Evolutionary conservation across 2,113 vertebrate species (phyloP).

Genomic region (Pituophis catenifer): DNA sequence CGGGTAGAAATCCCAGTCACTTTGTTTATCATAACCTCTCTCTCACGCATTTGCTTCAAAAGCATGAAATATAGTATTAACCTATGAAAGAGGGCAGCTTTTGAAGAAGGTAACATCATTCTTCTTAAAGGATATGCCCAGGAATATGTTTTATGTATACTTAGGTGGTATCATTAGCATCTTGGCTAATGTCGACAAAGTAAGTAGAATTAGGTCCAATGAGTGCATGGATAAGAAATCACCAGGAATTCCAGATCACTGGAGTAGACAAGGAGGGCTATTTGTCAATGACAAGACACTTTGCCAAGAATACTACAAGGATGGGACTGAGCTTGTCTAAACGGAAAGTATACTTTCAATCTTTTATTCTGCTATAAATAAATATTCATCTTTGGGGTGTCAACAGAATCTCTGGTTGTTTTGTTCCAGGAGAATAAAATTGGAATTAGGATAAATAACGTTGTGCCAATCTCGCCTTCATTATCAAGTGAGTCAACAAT

Average conservation of each 20-base stretch:
- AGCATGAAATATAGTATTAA: neutral
- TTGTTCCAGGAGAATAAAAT: neutral
- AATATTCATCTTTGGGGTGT: neutral
- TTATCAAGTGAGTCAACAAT: neutral
- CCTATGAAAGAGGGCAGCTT: neutral
- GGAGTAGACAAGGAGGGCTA: neutral
- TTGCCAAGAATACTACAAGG: neutral
- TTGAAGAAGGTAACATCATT: neutral
- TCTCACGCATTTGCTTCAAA: neutral
- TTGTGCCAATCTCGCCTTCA: neutral
- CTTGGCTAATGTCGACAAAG: neutral
- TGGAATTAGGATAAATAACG: neutral
- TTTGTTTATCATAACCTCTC: too few relatives aligned
- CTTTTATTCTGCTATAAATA: neutral
- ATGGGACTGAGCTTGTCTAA: neutral
- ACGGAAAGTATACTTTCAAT: neutral
- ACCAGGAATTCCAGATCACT: neutral
- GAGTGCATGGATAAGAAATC: neutral
- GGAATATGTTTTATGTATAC: neutral
- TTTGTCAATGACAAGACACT: neutral
- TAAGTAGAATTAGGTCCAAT: neutral
- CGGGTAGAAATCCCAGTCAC: too few relatives aligned
- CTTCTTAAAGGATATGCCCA: neutral
- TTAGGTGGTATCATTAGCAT: neutral
- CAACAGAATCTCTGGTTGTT: neutral